phyloP scores from a whole-genome alignment of 2,113 vertebrate species.

The Calcarius ornatus region DNA sequence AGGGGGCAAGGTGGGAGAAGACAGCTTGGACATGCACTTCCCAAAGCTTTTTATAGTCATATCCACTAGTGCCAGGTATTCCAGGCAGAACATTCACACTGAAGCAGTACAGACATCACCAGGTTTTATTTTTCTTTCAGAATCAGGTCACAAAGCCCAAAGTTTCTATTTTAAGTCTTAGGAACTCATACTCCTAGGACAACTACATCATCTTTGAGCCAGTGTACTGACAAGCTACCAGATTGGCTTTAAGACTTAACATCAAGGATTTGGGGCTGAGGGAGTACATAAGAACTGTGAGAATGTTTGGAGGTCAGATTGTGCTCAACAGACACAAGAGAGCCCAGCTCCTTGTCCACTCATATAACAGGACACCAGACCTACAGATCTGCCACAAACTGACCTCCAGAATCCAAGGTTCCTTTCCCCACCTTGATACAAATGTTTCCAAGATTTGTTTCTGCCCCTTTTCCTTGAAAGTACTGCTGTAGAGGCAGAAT shows the following conservation, averaged over 20 bases:
- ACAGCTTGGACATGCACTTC: not conserved
- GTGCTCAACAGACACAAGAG: accelerated
- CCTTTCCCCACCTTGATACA: accelerated
- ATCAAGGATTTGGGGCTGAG: not conserved
- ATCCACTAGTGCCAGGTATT: not conserved
- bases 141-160: not conserved
- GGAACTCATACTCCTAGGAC: not conserved
- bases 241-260: not conserved
- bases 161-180: not conserved
- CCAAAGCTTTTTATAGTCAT: not conserved
- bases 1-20: accelerated
- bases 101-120: not conserved
- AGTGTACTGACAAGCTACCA: not conserved
- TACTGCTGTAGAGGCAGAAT: not conserved
- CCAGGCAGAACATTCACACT: not conserved
- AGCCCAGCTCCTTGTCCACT: not conserved
- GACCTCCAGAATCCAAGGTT: not conserved
- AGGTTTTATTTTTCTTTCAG: not conserved
- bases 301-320: not conserved
- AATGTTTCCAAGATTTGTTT: not conserved
- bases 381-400: not conserved
- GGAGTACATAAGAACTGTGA: accelerated
- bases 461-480: not conserved
- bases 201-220: not conserved
- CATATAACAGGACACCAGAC: accelerated